phyloP scores from a whole-genome alignment of 2,888 invertebrate genomes.

The Pterostichus niger region DNA sequence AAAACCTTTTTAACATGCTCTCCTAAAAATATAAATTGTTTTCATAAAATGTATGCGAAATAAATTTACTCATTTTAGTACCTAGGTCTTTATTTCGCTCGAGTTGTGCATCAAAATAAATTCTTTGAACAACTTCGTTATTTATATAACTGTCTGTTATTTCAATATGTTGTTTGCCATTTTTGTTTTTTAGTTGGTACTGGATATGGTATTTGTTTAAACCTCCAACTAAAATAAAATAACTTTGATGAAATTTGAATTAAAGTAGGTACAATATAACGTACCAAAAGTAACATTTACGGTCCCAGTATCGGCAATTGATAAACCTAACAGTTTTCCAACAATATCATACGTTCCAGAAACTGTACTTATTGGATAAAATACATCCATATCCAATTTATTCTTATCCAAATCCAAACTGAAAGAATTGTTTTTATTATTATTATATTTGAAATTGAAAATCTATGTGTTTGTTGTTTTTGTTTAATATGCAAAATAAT shows the following conservation, averaged over 20 bases:
- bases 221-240: conserved; percentile 4
- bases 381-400: neutral
- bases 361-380: neutral
- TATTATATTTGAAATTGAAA: no score
- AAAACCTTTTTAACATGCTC: neutral
- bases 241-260: neutral
- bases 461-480: no score
- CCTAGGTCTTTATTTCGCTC: conserved; percentile 6
- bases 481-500: no score
- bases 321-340: conserved; percentile 24
- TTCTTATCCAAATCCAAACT: conserved; percentile 24
- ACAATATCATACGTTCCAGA: neutral
- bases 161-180: conserved; percentile 26
- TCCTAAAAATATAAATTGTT: neutral
- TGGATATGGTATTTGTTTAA: neutral
- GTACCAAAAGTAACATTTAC: conserved; percentile 24
- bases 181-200: conserved; percentile 7
- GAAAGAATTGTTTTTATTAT: neutral
- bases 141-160: neutral
- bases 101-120: conserved; percentile 13
- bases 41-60: neutral
- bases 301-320: conserved; percentile 8
- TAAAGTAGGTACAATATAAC: neutral
- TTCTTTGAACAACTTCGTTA: conserved; percentile 3
- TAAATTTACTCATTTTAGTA: neutral